These are phyloP conservation scores for Miniopterus natalensis DNA, from an alignment of 2,113 vertebrate species.

Conservation along the genomic window DNA sequence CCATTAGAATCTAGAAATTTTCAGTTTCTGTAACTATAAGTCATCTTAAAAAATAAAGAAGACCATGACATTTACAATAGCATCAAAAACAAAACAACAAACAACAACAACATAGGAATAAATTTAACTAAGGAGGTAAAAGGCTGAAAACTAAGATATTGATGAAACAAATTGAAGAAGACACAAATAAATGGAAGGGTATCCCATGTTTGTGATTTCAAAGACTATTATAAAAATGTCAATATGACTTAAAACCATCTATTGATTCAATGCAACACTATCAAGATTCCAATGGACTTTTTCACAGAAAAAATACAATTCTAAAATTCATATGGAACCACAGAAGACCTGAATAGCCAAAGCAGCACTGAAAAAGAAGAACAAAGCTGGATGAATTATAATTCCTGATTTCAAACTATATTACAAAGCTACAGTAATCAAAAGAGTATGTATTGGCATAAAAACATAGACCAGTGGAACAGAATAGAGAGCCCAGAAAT, in stretches of 20 bases:
- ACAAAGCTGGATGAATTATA: neutral
- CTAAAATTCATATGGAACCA: neutral
- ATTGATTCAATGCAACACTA: neutral
- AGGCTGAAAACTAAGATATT: neutral
- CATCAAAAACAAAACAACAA: neutral
- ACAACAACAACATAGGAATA: neutral
- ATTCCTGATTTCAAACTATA: neutral
- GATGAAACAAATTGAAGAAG: neutral
- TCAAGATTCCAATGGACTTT: neutral
- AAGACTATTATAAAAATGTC: neutral
- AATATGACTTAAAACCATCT: neutral
- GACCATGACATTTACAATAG: neutral
- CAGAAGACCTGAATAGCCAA: neutral
- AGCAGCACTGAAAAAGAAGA: neutral
- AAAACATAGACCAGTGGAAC: neutral
- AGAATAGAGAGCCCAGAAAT: neutral
- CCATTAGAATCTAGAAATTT: neutral
- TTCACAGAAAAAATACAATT: neutral
- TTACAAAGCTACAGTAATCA: neutral
- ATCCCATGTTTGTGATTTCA: neutral
- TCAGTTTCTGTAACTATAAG: neutral
- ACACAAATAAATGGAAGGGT: neutral
- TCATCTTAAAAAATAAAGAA: neutral
- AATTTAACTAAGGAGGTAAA: neutral
- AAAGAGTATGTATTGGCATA: neutral